These are phyloP conservation scores for Gallirallus australis DNA, from an alignment of 2,797 vertebrate species.

Conservation along the genomic window DNA sequence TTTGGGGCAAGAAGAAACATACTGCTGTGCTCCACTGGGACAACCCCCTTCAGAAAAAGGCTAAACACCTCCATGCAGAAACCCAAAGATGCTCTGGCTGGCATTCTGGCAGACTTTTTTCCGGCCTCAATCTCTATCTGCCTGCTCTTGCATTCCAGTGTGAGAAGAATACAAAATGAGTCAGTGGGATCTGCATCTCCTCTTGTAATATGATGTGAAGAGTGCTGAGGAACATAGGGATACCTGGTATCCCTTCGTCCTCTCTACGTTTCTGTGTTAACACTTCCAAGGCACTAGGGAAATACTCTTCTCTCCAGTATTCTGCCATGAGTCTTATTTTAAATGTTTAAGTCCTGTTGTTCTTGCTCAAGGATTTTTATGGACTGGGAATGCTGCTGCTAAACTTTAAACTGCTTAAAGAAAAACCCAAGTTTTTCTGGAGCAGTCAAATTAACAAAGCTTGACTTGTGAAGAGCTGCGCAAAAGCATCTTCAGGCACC, in stretches of 20 bases:
- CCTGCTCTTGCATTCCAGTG: not conserved
- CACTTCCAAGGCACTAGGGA: not conserved
- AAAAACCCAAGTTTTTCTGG: rapidly evolving
- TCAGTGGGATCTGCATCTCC: not conserved
- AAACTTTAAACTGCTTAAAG: not conserved
- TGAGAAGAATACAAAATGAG: not conserved
- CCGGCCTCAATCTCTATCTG: not conserved
- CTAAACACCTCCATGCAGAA: not conserved
- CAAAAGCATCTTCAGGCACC: not conserved
- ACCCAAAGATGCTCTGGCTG: not conserved
- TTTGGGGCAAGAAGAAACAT: not conserved
- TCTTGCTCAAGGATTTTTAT: not conserved
- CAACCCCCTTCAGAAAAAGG: not conserved
- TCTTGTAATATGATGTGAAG: not conserved
- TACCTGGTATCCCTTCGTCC: not conserved
- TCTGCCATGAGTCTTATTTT: not conserved
- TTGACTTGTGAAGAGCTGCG: not conserved
- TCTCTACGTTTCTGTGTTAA: not conserved
- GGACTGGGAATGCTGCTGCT: not conserved
- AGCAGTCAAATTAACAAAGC: not conserved
- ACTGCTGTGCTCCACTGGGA: not conserved
- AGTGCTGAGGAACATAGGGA: not conserved
- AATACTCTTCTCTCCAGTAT: not conserved
- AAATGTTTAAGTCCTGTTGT: not conserved
- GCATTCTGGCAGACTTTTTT: constrained; percentile 1